Evolutionary conservation across 2,888 invertebrate genomes (phyloP).

Genomic region (Lepidonotus clava): DNA sequence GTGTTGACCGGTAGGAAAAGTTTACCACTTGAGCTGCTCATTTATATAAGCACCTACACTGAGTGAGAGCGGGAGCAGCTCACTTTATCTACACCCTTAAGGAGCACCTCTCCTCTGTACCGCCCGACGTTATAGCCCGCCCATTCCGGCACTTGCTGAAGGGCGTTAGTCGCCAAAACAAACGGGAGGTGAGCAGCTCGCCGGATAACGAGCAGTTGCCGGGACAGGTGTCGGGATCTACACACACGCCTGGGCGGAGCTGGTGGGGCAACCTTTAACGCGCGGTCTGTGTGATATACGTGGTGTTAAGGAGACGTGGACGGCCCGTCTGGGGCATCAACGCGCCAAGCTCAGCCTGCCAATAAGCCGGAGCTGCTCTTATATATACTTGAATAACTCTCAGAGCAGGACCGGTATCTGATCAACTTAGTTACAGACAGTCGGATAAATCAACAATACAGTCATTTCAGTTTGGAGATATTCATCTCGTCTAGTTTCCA

Average conservation of each 20-base stretch:
- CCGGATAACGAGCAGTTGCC: neutral
- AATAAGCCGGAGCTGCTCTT: too few species aligned
- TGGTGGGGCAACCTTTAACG: constrained; percentile 7
- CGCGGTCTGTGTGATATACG: too few species aligned
- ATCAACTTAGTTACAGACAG: too few species aligned
- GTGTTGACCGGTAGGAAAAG: too few species aligned
- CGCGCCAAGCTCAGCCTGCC: neutral
- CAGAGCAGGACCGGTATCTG: too few species aligned
- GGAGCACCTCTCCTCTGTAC: neutral
- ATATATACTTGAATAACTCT: too few species aligned
- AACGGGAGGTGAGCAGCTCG: neutral
- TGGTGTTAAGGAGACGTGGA: neutral
- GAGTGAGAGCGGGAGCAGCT: neutral
- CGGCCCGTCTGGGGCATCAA: too few species aligned
- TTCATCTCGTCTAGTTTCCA: too few species aligned
- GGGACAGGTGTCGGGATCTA: constrained; percentile 18
- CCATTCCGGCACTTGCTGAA: neutral
- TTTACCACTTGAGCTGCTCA: too few species aligned
- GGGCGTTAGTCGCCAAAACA: neutral
- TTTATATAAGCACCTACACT: too few species aligned
- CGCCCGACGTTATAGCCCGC: neutral
- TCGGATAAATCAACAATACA: too few species aligned
- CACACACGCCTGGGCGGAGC: neutral
- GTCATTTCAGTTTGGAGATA: too few species aligned
- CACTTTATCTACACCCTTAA: neutral